phyloP scores from a whole-genome alignment of 2,797 vertebrate species.

The Pipistrellus pygmaeus region DNA sequence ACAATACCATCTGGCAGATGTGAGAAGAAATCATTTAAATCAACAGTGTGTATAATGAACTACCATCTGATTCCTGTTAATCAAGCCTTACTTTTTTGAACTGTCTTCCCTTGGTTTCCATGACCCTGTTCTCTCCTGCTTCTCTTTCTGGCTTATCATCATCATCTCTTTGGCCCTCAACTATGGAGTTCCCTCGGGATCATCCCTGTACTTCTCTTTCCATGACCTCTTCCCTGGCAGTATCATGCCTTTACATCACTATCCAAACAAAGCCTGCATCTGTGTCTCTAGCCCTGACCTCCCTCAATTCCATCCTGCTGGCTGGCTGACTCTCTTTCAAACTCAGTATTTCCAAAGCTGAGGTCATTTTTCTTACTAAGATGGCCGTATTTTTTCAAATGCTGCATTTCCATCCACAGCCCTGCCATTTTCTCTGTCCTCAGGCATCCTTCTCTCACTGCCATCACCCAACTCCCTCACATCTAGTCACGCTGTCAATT shows the following conservation, averaged over 20 bases:
- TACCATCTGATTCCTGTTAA: constrained; percentile 79
- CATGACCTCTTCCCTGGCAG: constrained; percentile 78
- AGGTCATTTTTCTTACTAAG: constrained; percentile 74
- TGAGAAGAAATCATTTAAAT: constrained; percentile 75
- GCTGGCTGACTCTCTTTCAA: constrained; percentile 28
- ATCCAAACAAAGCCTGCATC: constrained; percentile 77
- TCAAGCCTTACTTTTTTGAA: constrained; percentile 51
- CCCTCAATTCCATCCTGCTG: constrained; percentile 73
- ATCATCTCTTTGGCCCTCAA: constrained; percentile 74
- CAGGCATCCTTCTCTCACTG: not conserved
- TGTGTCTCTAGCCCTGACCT: constrained; percentile 69
- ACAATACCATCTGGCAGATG: constrained; percentile 69
- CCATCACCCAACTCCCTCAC: not conserved
- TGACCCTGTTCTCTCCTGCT: constrained; percentile 62
- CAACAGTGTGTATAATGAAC: constrained; percentile 61
- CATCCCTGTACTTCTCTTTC: constrained; percentile 76
- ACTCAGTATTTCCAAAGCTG: constrained; percentile 77
- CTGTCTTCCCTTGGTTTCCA: constrained; percentile 57
- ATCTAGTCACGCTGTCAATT: not conserved
- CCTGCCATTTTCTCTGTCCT: not conserved
- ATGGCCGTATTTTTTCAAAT: constrained; percentile 53
- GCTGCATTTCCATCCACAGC: not conserved
- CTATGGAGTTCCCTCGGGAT: constrained; percentile 61
- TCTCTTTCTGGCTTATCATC: constrained; percentile 72
- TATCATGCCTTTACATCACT: constrained; percentile 70